Conservation (phyloP, 2,888 invertebrate species). For the Eretmocerus hayati region DNA sequence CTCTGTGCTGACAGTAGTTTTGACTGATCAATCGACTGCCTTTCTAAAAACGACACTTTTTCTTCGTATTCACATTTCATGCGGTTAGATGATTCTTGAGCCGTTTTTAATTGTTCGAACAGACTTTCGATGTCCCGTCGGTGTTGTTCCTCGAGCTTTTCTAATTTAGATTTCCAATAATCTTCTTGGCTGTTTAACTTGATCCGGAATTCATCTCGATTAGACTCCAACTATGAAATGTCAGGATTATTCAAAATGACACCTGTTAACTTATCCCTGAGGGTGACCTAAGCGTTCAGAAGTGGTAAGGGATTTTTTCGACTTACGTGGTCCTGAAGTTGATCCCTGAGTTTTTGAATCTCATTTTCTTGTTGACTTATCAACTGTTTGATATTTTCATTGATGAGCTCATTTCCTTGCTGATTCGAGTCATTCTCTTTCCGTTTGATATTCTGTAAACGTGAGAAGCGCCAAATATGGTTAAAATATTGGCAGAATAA, state of each 20-base stretch:
- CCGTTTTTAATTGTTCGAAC: slow-evolving; percentile 34
- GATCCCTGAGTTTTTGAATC: slow-evolving; percentile 49
- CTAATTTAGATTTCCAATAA: slow-evolving; percentile 41
- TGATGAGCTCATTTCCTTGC: slow-evolving; percentile 40
- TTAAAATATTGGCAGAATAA: too few relatives aligned
- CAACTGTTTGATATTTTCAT: slow-evolving; percentile 46
- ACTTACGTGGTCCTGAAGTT: slow-evolving; percentile 41
- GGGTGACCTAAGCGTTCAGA: too few relatives aligned
- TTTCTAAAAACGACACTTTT: slow-evolving; percentile 36
- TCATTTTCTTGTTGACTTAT: slow-evolving; percentile 52
- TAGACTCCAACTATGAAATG: slow-evolving; percentile 31
- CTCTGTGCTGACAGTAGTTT: slow-evolving; percentile 33
- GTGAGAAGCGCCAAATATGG: background rate
- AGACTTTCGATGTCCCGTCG: slow-evolving; percentile 38
- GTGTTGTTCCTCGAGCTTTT: slow-evolving; percentile 37
- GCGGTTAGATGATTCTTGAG: slow-evolving; percentile 31
- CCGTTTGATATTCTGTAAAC: slow-evolving; percentile 31
- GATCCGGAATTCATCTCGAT: slow-evolving; percentile 34
- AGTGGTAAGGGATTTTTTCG: slow-evolving; percentile 7
- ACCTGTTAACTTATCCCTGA: background rate
- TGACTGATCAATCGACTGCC: slow-evolving; percentile 32
- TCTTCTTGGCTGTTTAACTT: slow-evolving; percentile 36
- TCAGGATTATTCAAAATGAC: too few relatives aligned
- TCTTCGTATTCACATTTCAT: slow-evolving; percentile 36
- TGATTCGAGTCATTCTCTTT: slow-evolving; percentile 21